phyloP scores from a whole-genome alignment of 2,113 vertebrate genomes.

The Motacilla alba region DNA sequence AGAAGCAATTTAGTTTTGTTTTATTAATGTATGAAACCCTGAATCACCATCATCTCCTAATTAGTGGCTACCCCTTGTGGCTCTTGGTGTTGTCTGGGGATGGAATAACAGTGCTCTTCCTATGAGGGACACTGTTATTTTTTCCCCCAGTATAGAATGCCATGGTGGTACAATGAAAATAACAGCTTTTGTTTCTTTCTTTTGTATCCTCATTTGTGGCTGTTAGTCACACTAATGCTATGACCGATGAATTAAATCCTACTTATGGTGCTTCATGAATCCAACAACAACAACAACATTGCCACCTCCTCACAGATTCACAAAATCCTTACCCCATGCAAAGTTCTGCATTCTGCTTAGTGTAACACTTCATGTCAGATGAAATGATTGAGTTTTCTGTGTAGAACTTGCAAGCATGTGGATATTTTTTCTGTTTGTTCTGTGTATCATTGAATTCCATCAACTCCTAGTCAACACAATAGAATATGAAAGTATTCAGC shows the following conservation, averaged over 20 bases:
- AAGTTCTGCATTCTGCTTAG: background rate
- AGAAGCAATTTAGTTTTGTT: background rate
- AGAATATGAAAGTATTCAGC: background rate
- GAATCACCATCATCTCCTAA: background rate
- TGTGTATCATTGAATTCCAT: background rate
- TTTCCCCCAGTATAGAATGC: background rate
- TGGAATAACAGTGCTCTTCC: background rate
- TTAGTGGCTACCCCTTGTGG: background rate
- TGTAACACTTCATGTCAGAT: background rate
- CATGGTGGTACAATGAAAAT: background rate
- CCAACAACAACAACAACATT: background rate
- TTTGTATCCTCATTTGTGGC: background rate
- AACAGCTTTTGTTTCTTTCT: background rate
- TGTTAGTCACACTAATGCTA: background rate
- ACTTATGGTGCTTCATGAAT: background rate
- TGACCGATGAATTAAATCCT: background rate
- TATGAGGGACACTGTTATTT: background rate
- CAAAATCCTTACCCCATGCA: background rate
- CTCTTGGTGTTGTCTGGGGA: background rate
- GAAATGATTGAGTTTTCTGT: background rate
- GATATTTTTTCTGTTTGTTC: background rate
- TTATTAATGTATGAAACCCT: background rate
- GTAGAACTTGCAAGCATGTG: background rate
- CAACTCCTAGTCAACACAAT: background rate
- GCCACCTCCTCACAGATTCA: background rate